Percentiles rank a stretch among this genome's conserved stretches.
Evolutionary conservation across 2,797 vertebrate species (phyloP).

Genomic region (Pogonophryne albipinna): DNA sequence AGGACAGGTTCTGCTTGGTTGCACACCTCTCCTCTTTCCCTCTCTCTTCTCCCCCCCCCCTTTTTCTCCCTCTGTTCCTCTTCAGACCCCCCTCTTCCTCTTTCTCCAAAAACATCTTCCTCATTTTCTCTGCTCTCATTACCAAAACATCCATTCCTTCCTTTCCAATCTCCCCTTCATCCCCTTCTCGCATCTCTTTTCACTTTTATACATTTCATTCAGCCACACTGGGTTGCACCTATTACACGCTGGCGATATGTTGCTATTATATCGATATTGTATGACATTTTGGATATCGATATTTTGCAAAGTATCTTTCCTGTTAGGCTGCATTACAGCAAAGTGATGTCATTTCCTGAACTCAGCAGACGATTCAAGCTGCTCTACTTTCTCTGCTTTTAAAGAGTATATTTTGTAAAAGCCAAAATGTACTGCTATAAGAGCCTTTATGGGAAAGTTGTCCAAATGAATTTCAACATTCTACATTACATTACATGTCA

Average conservation of each 20-base stretch:
- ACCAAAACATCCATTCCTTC: constrained; percentile 40
- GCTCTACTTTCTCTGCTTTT: too few relatives aligned
- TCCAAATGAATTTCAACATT: constrained; percentile 3
- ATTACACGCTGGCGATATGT: background rate
- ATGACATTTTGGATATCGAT: too few relatives aligned
- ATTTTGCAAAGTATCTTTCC: too few relatives aligned
- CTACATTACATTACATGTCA: too few relatives aligned
- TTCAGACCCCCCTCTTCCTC: constrained; percentile 25
- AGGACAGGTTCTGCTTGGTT: constrained; percentile 83
- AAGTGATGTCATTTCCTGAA: too few relatives aligned
- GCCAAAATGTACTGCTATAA: background rate
- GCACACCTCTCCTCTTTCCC: constrained; percentile 68
- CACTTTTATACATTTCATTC: constrained; percentile 22
- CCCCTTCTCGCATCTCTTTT: constrained; percentile 14
- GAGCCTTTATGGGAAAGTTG: constrained; percentile 4
- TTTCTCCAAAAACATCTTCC: constrained; percentile 35
- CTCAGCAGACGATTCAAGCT: too few relatives aligned
- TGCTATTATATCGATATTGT: too few relatives aligned
- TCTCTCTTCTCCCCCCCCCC: constrained; percentile 13
- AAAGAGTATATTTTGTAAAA: too few relatives aligned
- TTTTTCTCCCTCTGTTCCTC: constrained; percentile 42
- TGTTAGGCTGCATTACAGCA: too few relatives aligned
- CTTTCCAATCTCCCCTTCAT: constrained; percentile 25
- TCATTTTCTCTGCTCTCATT: constrained; percentile 29
- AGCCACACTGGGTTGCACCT: background rate